Evolutionary conservation across 1,140 invertebrate genomes (phyloP), one percentile per base, ranked within the genome.

Genomic region (Plodia interpunctella): DNA sequence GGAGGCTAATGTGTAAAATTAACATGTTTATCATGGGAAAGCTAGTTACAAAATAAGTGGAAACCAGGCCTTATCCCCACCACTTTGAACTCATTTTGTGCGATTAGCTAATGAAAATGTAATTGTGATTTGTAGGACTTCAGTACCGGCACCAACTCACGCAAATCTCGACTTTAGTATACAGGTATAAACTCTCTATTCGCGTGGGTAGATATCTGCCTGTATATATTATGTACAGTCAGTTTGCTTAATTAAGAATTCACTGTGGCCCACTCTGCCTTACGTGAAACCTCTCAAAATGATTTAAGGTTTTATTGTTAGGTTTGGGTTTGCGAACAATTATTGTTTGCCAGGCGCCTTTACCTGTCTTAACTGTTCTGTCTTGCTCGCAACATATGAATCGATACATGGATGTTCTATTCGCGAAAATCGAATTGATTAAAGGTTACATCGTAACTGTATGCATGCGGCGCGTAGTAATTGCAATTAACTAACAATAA

Each of bases 51-150:
- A 44, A 44, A 44, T 44, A 44, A n/a, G 10, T 44, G 5, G 13
- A 15, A 44, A 44, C 38, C 13, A 44, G 13, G 13, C 38, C 2
- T 15, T 15, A n/a, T 44, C 38, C 38, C 10, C 32, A 15, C 38
- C 38, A 25, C 51, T 53, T 53, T 53, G 51, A 18, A 53, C 21
- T 53, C 51, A 53, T 53, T 53, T 25, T 28, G 51, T 25, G 51
- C 51, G 51, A 53, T 53, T 53, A 53, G 51, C 21, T 53, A 53
- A 53, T 53, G 51, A 53, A 53, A 53, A 25, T 53, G 51, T 53
- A 53, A 53, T 53, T 53, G 51, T 53, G 51, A 53, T 53, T 53
- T 53, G 51, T 53, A 18, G 51, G 10, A 25, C 13, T 53, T n/a
- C 10, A n/a, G 10, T n/a, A 2, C 9, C 8, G 5, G 20, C 0